These are phyloP conservation scores for Onchidella celtica DNA, from an alignment of 2,888 invertebrate genomes.

Conservation along the genomic window DNA sequence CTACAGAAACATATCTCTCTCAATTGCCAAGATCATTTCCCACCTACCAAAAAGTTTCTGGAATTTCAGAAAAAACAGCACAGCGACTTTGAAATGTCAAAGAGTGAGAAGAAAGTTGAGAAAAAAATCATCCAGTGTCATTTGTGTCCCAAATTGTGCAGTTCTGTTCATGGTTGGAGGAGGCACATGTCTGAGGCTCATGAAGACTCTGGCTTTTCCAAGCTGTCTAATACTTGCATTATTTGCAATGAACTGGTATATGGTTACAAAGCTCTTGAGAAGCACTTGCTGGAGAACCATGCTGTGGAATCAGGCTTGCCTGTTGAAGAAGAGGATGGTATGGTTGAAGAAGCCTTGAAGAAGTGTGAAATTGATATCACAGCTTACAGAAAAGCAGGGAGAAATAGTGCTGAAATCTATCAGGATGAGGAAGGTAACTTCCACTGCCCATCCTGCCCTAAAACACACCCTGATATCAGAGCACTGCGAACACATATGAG, in stretches of 20 bases:
- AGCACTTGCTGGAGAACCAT: slow-evolving; percentile 45
- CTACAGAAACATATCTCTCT: slow-evolving; percentile 50
- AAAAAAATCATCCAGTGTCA: slow-evolving; percentile 48
- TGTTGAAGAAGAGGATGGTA: slow-evolving; percentile 45
- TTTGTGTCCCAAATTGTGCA: slow-evolving; percentile 45
- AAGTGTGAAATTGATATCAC: slow-evolving; percentile 45
- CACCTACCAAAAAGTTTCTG: slow-evolving; percentile 43
- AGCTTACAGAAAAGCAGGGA: slow-evolving; percentile 41
- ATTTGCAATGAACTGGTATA: slow-evolving; percentile 47
- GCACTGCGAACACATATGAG: slow-evolving; percentile 47
- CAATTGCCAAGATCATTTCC: slow-evolving; percentile 48
- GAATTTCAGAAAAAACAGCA: slow-evolving; percentile 48
- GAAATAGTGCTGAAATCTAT: slow-evolving; percentile 25
- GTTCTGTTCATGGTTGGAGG: slow-evolving; percentile 48
- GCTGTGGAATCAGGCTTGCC: slow-evolving; percentile 48
- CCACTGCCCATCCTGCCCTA: slow-evolving; percentile 46
- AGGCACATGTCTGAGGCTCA: slow-evolving; percentile 47
- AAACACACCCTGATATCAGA: slow-evolving; percentile 46
- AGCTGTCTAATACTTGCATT: slow-evolving; percentile 49
- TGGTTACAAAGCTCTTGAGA: slow-evolving; percentile 51
- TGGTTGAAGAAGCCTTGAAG: slow-evolving; percentile 43
- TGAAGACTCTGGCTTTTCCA: slow-evolving; percentile 47
- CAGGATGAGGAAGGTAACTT: slow-evolving; percentile 42
- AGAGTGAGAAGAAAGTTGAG: slow-evolving; percentile 36
- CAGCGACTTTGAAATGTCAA: slow-evolving; percentile 47